Base-by-base conservation (phyloP, 2,888 invertebrate species). In the Apamea monoglypha region DNA sequence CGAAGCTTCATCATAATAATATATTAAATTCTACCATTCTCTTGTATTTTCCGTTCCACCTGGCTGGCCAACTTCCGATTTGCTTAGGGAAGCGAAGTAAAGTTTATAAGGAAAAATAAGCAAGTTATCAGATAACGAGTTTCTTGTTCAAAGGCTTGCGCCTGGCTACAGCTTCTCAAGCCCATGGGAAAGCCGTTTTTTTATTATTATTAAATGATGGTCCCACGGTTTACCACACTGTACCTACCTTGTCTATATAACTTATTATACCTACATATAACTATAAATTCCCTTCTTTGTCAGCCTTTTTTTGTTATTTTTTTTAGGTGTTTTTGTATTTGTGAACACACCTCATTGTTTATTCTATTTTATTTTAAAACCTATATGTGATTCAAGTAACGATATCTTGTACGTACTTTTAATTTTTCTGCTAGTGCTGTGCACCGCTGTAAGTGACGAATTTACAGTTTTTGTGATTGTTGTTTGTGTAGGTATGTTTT, bases 91-190 rank as follows among this genome's bases (percentile, higher is more conserved):
- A 80, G 40, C 59, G 6, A 29, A 73, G n/a, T 14, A 80, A 67
- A 67, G 44, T 80, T 67, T 32, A 18, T 8, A 36, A 47, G 79
- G 64, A 70, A 80, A 80, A n/a, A 50, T 61, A 80, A 73, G 32
- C 16, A 36, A 73, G 67, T 80, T 73, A 80, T n/a, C n/a, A 40
- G 40, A 80, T 67, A 80, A 80, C 59, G 32, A 73, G 67, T 67
- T 80, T 73, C n/a, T 73, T 73, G 50, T 59, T 44, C n/a, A 8
- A 44, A 40, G 56, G 47, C 21, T 71, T 66, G 66, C 21, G 66
- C n/a, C 59, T 50, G 40, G 8, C 36, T 71, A 21, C 21, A n/a
- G 68, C 36, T 50, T 56, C 18, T 1, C 2, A 25, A 47, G 36
- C 29, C 16, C 47, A 64, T 64, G 8, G 2, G 36, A 6, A 44